phyloP scores from a whole-genome alignment of 2,888 invertebrate genomes.

The Seladonia tumulorum region DNA sequence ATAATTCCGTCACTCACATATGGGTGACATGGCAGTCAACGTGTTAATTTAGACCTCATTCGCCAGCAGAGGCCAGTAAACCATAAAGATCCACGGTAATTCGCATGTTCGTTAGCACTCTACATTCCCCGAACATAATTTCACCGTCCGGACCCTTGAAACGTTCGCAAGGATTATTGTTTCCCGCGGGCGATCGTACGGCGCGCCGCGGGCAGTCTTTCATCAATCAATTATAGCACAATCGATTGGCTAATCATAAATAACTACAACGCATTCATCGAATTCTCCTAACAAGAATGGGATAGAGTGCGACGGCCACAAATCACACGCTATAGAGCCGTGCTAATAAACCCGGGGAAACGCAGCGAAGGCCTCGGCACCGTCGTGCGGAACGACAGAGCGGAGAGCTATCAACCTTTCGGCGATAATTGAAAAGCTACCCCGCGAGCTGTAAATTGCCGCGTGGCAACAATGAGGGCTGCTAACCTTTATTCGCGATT shows the following conservation, averaged over 20 bases:
- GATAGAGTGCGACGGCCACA: slow-evolving; percentile 1
- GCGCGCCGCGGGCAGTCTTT: slow-evolving; percentile 5
- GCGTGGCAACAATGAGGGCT: slow-evolving; percentile 28
- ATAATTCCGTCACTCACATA: no score
- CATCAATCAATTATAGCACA: slow-evolving; percentile 1
- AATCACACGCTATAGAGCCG: not conserved
- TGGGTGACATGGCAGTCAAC: no score
- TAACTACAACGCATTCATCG: slow-evolving; percentile 2
- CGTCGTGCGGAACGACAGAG: slow-evolving; percentile 9
- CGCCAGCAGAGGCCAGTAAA: no score
- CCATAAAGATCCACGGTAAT: not conserved
- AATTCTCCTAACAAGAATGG: not conserved
- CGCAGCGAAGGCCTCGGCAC: not conserved
- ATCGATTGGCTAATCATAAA: not conserved
- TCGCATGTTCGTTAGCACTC: not conserved
- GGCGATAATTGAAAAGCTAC: slow-evolving; percentile 48
- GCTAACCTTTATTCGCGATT: slow-evolving; percentile 50
- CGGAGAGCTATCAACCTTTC: slow-evolving; percentile 23
- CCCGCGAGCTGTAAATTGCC: slow-evolving; percentile 18
- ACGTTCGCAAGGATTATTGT: not conserved
- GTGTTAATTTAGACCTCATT: no score
- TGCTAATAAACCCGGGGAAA: slow-evolving; percentile 15
- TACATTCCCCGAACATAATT: not conserved
- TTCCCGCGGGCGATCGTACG: not conserved
- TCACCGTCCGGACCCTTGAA: not conserved